Conservation (phyloP, 2,113 vertebrate species). For the Mormyrus lacerda region DNA sequence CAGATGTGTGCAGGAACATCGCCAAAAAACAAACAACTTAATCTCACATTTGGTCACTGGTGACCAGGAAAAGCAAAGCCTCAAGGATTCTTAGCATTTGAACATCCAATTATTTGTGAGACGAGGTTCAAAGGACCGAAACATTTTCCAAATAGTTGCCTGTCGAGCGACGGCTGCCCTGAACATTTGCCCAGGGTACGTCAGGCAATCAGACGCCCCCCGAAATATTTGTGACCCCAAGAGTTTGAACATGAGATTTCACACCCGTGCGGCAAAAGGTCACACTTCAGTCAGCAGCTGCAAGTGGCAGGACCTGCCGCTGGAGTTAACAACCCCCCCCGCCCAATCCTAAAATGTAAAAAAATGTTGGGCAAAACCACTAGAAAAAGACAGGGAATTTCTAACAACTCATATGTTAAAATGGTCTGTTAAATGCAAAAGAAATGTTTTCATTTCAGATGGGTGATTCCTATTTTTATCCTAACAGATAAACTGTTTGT, state of each 20-base stretch:
- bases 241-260: conserved; percentile 31
- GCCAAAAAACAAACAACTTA: background rate
- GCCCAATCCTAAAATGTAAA: background rate
- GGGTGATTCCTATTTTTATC: conserved; percentile 21
- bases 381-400: background rate
- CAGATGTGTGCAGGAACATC: background rate
- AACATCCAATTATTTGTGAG: background rate
- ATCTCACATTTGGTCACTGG: background rate
- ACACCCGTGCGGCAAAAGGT: conserved; percentile 59
- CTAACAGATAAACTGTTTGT: conserved; percentile 34
- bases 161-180: conserved; percentile 19
- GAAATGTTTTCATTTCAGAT: background rate
- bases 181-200: conserved; percentile 39
- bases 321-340: background rate
- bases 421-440: background rate
- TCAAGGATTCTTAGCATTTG: background rate
- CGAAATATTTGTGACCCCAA: conserved; percentile 15
- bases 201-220: conserved; percentile 29
- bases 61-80: background rate
- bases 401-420: background rate
- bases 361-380: background rate
- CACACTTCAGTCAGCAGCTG: conserved; percentile 48
- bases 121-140: background rate
- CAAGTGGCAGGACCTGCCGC: conserved; percentile 29
- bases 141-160: background rate